Evolutionary conservation across 2,888 invertebrate species (phyloP), one percentile per base, ranked within the genome.

Genomic region (Oxycera nigricornis): DNA sequence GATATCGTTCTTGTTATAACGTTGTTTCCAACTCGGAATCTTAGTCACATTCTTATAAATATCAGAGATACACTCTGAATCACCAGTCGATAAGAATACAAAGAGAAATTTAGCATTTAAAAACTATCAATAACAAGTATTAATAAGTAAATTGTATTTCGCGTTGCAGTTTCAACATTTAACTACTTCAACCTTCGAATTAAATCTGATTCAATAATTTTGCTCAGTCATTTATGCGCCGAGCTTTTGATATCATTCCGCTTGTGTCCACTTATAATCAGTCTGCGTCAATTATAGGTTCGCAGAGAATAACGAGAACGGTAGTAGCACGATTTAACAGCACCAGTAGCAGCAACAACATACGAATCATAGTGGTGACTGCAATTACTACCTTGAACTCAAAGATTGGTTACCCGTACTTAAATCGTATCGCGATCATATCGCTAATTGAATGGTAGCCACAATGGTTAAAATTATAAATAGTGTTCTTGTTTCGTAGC

Each of bases 171-270:
- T 28, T 59, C 28, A 59, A 59, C 59, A 28, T n/a, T 59, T 28
- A 59, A 28, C 59, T 28, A 30, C 28, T 59, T 28, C 24, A 30
- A 59, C 59, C 59, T 59, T 59, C 9, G 28, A 14, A 59, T 28
- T 20, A 59, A 59, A 59, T 59, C 59, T 28, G 28, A 20, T 9
- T n/a, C 59, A 24, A 59, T 59, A 59, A 59, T 59, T 59, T 46
- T 46, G 17, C 46, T 46, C 46, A n/a, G 17, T 46, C 11, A 46
- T 46, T 46, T 46, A 14, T 17, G 17, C 46, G 17, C 6, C 17
- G 46, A n/a, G 17, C 46, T 46, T 46, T 46, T 46, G 46, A 46
- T 46, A 46, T 46, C 46, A n/a, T 46, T 46, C n/a, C 46, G 17
- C 46, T n/a, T n/a, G n/a, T 46, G 46, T 46, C 46, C 46, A 46